A percentile compares a stretch with the other conserved stretches of the same genome.
Evolutionary conservation across 1,140 invertebrate species (phyloP).

Genomic region (Myzus persicae): DNA sequence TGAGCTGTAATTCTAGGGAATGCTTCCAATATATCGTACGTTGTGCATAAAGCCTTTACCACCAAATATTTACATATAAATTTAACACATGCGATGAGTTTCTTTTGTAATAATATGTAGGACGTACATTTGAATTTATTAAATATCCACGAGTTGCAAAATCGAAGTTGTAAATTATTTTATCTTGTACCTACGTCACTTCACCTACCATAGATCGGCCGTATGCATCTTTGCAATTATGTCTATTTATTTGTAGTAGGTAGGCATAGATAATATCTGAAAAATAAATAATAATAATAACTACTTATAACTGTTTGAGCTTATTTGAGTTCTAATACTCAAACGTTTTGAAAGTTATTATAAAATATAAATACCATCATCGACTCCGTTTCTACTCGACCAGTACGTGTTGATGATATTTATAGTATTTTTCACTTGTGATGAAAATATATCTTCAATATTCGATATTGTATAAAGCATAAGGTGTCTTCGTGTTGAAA

Average conservation of each 20-base stretch:
- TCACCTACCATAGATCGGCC: neutral
- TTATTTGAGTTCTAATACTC: too few species aligned
- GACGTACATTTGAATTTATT: neutral
- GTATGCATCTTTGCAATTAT: too few species aligned
- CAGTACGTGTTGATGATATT: neutral
- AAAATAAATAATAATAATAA: neutral
- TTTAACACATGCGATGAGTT: neutral
- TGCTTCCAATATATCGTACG: neutral
- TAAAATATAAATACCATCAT: too few species aligned
- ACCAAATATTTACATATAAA: neutral
- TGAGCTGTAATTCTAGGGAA: neutral
- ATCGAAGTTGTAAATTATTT: neutral
- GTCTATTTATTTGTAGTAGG: too few species aligned
- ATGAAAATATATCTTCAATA: neutral
- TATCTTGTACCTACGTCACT: neutral
- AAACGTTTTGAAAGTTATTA: too few species aligned
- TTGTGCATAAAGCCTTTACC: constrained; percentile 5
- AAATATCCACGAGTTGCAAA: neutral
- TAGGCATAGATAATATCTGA: neutral
- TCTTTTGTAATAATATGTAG: neutral
- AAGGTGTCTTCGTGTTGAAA: too few species aligned
- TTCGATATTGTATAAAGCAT: neutral
- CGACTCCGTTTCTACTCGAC: neutral
- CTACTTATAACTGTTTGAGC: neutral
- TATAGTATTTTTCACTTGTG: neutral